These are phyloP conservation scores for Atta texana DNA, from an alignment of 1,140 invertebrate species.

Conservation along the genomic window DNA sequence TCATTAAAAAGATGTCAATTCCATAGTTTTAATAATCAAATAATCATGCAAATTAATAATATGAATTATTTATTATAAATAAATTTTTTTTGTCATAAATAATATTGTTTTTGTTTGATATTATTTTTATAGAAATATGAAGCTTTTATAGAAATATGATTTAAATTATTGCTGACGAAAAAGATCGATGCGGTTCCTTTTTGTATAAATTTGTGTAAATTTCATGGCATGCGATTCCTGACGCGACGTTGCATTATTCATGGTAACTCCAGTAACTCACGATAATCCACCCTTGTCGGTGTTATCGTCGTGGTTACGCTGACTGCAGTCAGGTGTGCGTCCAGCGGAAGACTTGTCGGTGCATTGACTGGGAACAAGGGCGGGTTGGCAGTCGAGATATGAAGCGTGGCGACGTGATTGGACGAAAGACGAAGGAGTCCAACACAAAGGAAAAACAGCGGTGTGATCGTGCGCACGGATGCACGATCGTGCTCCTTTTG, in stretches of 20 bases:
- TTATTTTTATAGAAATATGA: background rate
- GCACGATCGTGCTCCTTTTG: constrained; percentile 31
- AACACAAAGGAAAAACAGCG: constrained; percentile 23
- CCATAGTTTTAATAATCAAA: background rate
- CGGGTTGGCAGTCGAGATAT: constrained; percentile 11
- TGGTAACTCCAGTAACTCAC: constrained; percentile 62
- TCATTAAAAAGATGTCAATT: background rate
- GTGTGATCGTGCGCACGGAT: constrained; percentile 48
- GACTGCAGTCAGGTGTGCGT: constrained; percentile 72
- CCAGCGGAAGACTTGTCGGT: constrained; percentile 55
- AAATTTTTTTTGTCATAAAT: background rate
- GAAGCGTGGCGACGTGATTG: constrained; percentile 57
- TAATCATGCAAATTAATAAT: background rate
- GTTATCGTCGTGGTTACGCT: constrained; percentile 72
- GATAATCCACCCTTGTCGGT: constrained; percentile 74
- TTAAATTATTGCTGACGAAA: background rate
- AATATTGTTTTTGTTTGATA: background rate
- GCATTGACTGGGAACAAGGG: constrained; percentile 62
- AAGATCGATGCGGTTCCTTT: background rate
- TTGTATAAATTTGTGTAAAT: constrained; percentile 62
- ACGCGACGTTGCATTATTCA: constrained; percentile 75
- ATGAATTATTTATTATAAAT: background rate
- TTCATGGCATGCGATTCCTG: constrained; percentile 49
- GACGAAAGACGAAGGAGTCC: constrained; percentile 37
- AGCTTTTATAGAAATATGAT: background rate